Evolutionary conservation across 2,888 invertebrate species (phyloP).

Genomic region (Drosophila robusta): DNA sequence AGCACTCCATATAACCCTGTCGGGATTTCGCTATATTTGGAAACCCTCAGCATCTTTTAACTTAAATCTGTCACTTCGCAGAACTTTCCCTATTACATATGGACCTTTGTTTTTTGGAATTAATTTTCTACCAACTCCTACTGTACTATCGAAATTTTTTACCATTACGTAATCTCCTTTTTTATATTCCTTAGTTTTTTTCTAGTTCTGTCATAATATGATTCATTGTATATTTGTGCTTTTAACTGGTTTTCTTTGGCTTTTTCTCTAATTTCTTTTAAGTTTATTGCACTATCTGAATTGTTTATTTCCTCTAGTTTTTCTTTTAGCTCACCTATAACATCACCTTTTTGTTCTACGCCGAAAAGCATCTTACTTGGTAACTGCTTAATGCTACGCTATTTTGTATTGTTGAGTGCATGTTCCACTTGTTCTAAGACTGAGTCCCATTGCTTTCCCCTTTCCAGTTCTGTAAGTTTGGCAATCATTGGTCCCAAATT

Average conservation of each 20-base stretch:
- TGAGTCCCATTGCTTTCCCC: background rate
- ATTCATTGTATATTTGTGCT: background rate
- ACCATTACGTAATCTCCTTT: background rate
- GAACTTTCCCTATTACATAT: background rate
- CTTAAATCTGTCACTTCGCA: background rate
- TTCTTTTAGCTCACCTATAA: no score
- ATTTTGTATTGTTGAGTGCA: background rate
- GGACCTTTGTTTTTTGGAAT: background rate
- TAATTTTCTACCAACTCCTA: background rate
- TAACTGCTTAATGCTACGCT: background rate
- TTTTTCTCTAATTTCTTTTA: no score
- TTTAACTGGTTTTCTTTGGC: background rate
- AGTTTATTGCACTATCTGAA: no score
- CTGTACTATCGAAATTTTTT: background rate
- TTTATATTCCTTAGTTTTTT: background rate
- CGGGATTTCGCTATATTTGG: no score
- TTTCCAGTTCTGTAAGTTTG: background rate
- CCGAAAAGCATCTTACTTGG: no score
- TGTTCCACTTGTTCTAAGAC: background rate
- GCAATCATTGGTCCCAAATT: background rate
- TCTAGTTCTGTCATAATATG: no score
- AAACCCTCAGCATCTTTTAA: background rate
- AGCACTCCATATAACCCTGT: no score
- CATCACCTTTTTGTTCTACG: no score
- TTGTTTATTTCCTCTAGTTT: no score